phyloP scores from a whole-genome alignment of 2,888 invertebrate genomes.

The Steromphala cineraria region DNA sequence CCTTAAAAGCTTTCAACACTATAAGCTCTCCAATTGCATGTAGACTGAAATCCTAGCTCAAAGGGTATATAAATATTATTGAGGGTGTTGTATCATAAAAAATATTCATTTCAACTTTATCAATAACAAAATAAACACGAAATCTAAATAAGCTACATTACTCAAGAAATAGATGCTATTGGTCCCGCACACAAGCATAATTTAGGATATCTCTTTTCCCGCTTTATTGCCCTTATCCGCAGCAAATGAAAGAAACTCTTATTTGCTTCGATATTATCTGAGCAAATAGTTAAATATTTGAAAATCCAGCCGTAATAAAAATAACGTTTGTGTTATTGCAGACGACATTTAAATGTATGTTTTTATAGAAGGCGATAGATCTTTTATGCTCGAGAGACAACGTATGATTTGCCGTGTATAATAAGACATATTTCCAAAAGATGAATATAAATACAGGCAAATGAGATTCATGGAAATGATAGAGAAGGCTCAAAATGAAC shows the following conservation, averaged over 20 bases:
- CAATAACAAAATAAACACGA: constrained; percentile 5
- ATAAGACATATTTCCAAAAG: neutral
- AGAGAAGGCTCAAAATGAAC: neutral
- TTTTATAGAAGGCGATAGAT: neutral
- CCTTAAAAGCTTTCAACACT: no score
- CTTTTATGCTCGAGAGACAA: neutral
- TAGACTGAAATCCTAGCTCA: neutral
- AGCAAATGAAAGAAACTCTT: neutral
- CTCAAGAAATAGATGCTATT: neutral
- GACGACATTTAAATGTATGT: neutral
- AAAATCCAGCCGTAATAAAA: neutral
- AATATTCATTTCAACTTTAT: constrained; percentile 2
- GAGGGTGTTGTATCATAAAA: neutral
- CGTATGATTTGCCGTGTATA: neutral
- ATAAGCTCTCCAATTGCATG: no score
- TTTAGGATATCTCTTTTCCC: neutral
- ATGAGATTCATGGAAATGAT: neutral
- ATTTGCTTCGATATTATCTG: neutral
- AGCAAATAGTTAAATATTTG: constrained; percentile 19
- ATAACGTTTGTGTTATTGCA: neutral
- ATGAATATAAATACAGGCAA: neutral
- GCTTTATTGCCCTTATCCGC: neutral
- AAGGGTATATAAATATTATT: constrained; percentile 12
- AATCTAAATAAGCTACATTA: constrained; percentile 1
- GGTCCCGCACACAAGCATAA: neutral